Evolutionary conservation across 2,888 invertebrate genomes (phyloP), one percentile per base, ranked within the genome.

Genomic region (Apomyelois bistriatella): DNA sequence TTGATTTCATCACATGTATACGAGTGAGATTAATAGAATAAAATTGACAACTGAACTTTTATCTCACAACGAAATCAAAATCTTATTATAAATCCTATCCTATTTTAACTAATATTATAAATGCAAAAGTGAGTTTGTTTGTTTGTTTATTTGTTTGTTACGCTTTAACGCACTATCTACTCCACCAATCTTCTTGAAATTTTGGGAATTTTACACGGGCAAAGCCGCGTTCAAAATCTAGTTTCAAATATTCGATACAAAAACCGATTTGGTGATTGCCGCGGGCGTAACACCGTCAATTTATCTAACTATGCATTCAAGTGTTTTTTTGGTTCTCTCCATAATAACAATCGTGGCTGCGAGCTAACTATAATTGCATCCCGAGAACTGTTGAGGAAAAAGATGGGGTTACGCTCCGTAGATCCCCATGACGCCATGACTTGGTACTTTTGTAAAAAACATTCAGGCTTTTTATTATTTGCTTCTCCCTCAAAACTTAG

Each of bases 301-400:
- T 46, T 76, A 79, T 68, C 62, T 67, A 57, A 58, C 16, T 36
- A 56, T 59, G 55, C 58, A 64, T 54, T 53, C 55, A 53, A 53
- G 57, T 61, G 65, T 74, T 81, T 80, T n/a, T 80, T 76, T 72
- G 62, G 66, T 65, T 57, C 62, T 64, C 62, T 64, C 53, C 65
- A 62, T 76, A 73, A 78, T 79, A 76, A 80, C 72, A 63, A 58
- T 57, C 55, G 59, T 59, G 61, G 62, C 62, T 63, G 53, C 57
- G 65, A 62, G 66, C 72, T 69, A 62, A 70, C 71, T 59, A 75
- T 88, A 87, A 89, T 89, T 87, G 82, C 72, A 76, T 88, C 81
- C 85, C 79, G 73, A 83, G 86, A 86, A 85, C 66, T 65, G 77
- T 74, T 74, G 67, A 78, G 80, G 82, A 79, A 81, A 85, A 82